Base-by-base conservation (phyloP, 2,113 vertebrate genomes). In the Colius striatus region DNA sequence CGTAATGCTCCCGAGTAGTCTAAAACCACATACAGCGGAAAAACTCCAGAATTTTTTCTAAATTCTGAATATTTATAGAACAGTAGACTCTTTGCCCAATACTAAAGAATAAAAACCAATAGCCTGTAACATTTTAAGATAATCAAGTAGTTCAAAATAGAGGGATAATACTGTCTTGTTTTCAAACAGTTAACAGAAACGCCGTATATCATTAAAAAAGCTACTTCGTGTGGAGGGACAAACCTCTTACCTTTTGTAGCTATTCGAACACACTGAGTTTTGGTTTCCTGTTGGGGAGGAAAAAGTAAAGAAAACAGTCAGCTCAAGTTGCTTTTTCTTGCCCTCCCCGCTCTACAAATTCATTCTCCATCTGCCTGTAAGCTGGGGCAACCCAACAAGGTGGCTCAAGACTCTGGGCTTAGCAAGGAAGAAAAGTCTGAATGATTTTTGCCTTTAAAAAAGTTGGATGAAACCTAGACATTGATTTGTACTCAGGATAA, bases 241-340 rank as follows among this genome's bases (percentile, higher is more conserved):
- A 95, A 66, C 53, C 41, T 96, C 98, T 99, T 99, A 99, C 99
- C 99, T 99, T 99, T 99, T 26, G 98, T 99, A 94, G 99, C 99
- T 96, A 99, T 98, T 97, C 99, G 98, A 94, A 99, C 98, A 98
- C 99, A 99, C 92, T 99, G 99, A 22, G 98, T 99, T 98, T 99
- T 99, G 54, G 99, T 99, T 98, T 99, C 99, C 99, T 99, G 97
- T 96, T 77, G 92, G 94, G 80, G 92, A 93, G 74, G 90, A 43
- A 95, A 97, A 95, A 96, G 91, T 45, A 81, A 96, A 92, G 78
- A 91, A 77, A 95, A 83, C 10, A 84, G 61, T 98, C 60, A 97
- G 79, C 73, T 7, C 30, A 73, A n/a, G 16, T 55, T 68, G 66
- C 2, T 92, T 51, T 62, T 66, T 65, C 68, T 86, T 86, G 13